Percentiles rank a stretch among this genome's conserved stretches.
phyloP scores from a whole-genome alignment of 2,888 invertebrate species.

The Tillus elongatus region DNA sequence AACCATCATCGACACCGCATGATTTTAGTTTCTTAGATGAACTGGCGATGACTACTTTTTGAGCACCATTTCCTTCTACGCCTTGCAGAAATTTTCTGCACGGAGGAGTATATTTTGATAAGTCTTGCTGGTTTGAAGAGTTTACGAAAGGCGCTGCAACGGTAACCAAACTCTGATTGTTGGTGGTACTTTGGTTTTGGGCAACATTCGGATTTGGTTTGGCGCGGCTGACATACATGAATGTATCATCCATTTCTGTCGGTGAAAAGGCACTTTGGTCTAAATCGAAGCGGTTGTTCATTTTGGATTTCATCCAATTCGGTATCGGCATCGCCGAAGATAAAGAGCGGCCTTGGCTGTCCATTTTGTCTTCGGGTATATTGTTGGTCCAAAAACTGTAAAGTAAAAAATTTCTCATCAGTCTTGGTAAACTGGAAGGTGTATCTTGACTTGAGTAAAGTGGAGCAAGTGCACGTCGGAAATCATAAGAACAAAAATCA shows the following conservation, averaged over 20 bases:
- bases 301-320: constrained; percentile 66
- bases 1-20: constrained; percentile 62
- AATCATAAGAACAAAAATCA: too few relatives aligned
- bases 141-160: too few relatives aligned
- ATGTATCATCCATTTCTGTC: constrained; percentile 65
- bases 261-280: constrained; percentile 56
- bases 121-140: constrained; percentile 31
- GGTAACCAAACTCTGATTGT: constrained; percentile 13
- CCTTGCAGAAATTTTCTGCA: constrained; percentile 53
- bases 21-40: constrained; percentile 43
- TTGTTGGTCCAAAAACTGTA: too few relatives aligned
- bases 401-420: not conserved
- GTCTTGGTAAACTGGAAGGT: too few relatives aligned
- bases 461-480: constrained; percentile 4
- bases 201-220: constrained; percentile 29
- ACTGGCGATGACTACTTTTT: constrained; percentile 23
- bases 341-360: constrained; percentile 47
- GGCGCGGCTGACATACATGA: constrained; percentile 44
- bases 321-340: constrained; percentile 57
- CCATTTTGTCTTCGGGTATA: constrained; percentile 2
- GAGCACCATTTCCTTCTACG: constrained; percentile 20
- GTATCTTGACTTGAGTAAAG: constrained; percentile 1
- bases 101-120: constrained; percentile 58
- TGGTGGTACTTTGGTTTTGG: constrained; percentile 11
- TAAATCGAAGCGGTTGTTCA: constrained; percentile 48